Percentiles rank a stretch among this genome's conserved stretches.
These are phyloP conservation scores for Notolabrus celidotus DNA, from an alignment of 2,797 vertebrate species.

Conservation along the genomic window DNA sequence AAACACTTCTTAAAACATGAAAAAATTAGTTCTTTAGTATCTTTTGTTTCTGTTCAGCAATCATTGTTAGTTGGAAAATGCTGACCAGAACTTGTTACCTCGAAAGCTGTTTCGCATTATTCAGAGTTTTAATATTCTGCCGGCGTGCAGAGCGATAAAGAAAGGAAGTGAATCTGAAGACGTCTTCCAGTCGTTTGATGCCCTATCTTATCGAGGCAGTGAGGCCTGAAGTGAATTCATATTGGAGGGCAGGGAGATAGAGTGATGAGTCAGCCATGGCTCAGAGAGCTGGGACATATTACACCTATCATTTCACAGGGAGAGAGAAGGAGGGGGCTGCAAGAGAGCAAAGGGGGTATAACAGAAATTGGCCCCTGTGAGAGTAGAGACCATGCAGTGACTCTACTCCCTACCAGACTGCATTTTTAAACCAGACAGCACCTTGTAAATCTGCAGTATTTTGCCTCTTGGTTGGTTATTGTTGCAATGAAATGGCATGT, in stretches of 20 bases:
- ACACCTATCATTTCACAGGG: slow-evolving; percentile 58
- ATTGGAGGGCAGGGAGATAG: slow-evolving; percentile 53
- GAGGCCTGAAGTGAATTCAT: slow-evolving; percentile 66
- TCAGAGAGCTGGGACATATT: slow-evolving; percentile 63
- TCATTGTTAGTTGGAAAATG: neutral
- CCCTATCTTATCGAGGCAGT: slow-evolving; percentile 55
- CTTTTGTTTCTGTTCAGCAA: slow-evolving; percentile 1
- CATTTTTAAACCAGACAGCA: neutral
- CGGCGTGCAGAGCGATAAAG: slow-evolving; percentile 9
- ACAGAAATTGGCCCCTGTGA: slow-evolving; percentile 43
- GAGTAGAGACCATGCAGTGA: slow-evolving; percentile 28
- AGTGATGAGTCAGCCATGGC: slow-evolving; percentile 77
- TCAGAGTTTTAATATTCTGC: slow-evolving; percentile 34
- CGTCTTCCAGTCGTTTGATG: slow-evolving; percentile 53
- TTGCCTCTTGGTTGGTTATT: neutral
- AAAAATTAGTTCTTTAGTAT: slow-evolving; percentile 1
- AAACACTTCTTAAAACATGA: slow-evolving; percentile 16
- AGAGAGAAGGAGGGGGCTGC: slow-evolving; percentile 27
- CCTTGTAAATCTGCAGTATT: neutral
- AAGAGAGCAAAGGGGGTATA: slow-evolving; percentile 31
- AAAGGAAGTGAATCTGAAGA: slow-evolving; percentile 51
- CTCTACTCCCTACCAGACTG: slow-evolving; percentile 20
- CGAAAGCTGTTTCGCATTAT: slow-evolving; percentile 23
- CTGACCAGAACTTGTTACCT: slow-evolving; percentile 3
- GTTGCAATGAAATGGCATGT: neutral